Percentiles rank a stretch among this genome's conserved stretches.
Conservation (phyloP, 2,888 invertebrate species). For the Polydrusus pterygomalis region DNA sequence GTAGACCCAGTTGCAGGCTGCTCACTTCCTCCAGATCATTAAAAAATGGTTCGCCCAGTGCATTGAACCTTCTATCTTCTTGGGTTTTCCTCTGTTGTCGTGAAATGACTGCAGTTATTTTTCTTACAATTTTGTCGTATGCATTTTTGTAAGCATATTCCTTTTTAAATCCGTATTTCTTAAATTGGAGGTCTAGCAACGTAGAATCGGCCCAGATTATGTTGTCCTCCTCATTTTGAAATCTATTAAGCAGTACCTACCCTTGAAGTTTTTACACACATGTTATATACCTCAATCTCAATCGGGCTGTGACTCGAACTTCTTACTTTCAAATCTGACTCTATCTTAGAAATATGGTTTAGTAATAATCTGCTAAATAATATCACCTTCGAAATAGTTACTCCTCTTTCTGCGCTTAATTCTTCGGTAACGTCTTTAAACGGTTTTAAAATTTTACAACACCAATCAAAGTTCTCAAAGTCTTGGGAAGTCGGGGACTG, state of each 20-base stretch:
- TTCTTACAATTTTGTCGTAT: constrained; percentile 31
- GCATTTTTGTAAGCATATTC: constrained; percentile 36
- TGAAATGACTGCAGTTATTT: constrained; percentile 29
- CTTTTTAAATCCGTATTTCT: constrained; percentile 39
- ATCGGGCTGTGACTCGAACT: constrained; percentile 27
- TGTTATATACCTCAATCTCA: constrained; percentile 23
- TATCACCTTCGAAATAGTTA: constrained; percentile 31
- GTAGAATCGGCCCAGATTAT: constrained; percentile 28
- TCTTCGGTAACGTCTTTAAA: constrained; percentile 43
- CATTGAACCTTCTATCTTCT: too few relatives aligned
- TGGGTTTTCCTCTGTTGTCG: constrained; percentile 19
- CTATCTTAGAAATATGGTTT: constrained; percentile 28
- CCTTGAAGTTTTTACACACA: constrained; percentile 32
- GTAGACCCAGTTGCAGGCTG: too few relatives aligned
- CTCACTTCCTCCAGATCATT: too few relatives aligned
- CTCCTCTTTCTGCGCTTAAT: constrained; percentile 28
- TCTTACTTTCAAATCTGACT: constrained; percentile 34
- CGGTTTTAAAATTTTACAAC: constrained; percentile 14
- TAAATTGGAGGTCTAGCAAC: constrained; percentile 30
- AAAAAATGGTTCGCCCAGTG: too few relatives aligned
- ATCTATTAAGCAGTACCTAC: constrained; percentile 20
- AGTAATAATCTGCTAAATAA: constrained; percentile 30
- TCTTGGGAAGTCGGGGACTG: constrained; percentile 16
- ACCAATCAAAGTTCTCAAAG: constrained; percentile 9
- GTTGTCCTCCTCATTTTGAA: constrained; percentile 36